Conservation (phyloP, 2,888 invertebrate species). For the Drosophila testacea region DNA sequence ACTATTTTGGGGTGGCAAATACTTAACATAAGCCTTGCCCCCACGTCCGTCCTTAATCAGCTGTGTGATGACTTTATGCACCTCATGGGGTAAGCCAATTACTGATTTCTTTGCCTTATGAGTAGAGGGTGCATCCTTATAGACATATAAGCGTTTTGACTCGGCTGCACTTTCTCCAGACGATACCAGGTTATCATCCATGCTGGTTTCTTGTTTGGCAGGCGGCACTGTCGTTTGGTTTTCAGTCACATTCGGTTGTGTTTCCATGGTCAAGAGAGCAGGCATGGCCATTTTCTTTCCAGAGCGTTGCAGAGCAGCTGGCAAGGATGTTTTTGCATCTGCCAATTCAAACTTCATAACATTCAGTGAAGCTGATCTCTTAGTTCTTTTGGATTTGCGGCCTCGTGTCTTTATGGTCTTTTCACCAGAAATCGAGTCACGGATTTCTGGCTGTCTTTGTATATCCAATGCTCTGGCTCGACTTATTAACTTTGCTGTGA, state of each 20-base stretch:
- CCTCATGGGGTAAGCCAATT: constrained; percentile 76
- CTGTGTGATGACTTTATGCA: constrained; percentile 81
- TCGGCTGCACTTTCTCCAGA: constrained; percentile 59
- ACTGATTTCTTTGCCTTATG: constrained; percentile 77
- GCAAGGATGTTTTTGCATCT: constrained; percentile 81
- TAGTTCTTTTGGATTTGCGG: constrained; percentile 59
- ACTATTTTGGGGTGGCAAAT: constrained; percentile 69
- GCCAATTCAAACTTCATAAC: constrained; percentile 83
- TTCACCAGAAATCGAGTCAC: neutral
- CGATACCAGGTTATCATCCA: constrained; percentile 54
- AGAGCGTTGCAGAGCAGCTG: constrained; percentile 42
- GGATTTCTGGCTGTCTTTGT: constrained; percentile 5
- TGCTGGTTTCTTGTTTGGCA: constrained; percentile 8
- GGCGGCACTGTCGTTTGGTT: constrained; percentile 18
- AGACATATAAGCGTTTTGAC: constrained; percentile 72
- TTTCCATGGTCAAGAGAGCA: constrained; percentile 58
- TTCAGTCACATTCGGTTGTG: neutral
- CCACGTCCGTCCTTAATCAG: constrained; percentile 73
- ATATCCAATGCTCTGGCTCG: constrained; percentile 74
- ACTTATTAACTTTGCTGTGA: constrained; percentile 73
- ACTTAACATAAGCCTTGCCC: constrained; percentile 79
- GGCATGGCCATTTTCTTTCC: constrained; percentile 41
- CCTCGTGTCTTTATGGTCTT: constrained; percentile 26
- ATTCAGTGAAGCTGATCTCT: constrained; percentile 63
- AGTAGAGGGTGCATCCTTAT: constrained; percentile 61